Evolutionary conservation across 2,888 invertebrate genomes (phyloP).

Genomic region (Andrena minutula): DNA sequence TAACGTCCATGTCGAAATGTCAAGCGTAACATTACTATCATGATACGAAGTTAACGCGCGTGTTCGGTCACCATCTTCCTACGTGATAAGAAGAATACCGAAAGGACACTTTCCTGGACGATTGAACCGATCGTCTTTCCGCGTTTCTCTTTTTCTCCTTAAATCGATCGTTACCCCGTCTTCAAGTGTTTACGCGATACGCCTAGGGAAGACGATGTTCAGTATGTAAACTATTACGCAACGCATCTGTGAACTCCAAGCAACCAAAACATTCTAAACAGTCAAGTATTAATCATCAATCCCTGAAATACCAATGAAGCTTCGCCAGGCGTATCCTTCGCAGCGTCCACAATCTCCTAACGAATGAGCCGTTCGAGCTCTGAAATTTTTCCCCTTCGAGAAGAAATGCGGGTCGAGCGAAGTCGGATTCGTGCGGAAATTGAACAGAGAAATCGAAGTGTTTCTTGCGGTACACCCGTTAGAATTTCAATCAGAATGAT

Average conservation of each 20-base stretch:
- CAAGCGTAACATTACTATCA: constrained; percentile 4
- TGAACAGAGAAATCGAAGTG: constrained; percentile 22
- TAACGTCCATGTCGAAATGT: constrained; percentile 32
- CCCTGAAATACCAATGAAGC: too few relatives aligned
- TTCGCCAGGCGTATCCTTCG: too few relatives aligned
- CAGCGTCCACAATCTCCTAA: background rate
- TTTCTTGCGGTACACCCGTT: constrained; percentile 33
- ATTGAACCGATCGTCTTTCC: constrained; percentile 57
- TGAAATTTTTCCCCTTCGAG: background rate
- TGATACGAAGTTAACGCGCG: background rate
- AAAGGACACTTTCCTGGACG: constrained; percentile 46
- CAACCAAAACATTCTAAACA: background rate
- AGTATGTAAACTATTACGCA: constrained; percentile 41
- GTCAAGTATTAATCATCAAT: too few relatives aligned
- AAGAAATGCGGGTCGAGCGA: background rate
- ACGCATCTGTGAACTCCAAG: background rate
- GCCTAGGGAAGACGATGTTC: constrained; percentile 19
- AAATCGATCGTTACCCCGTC: constrained; percentile 55
- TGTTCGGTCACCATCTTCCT: constrained; percentile 19
- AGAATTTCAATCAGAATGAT: constrained; percentile 68
- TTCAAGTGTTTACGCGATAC: constrained; percentile 43
- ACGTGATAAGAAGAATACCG: constrained; percentile 27
- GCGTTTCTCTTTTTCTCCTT: constrained; percentile 66
- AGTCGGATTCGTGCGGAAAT: constrained; percentile 11
- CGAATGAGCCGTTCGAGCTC: background rate